Percentiles rank a stretch among this genome's conserved stretches.
phyloP scores from a whole-genome alignment of 2,797 vertebrate species.

The Mastacembelus armatus region DNA sequence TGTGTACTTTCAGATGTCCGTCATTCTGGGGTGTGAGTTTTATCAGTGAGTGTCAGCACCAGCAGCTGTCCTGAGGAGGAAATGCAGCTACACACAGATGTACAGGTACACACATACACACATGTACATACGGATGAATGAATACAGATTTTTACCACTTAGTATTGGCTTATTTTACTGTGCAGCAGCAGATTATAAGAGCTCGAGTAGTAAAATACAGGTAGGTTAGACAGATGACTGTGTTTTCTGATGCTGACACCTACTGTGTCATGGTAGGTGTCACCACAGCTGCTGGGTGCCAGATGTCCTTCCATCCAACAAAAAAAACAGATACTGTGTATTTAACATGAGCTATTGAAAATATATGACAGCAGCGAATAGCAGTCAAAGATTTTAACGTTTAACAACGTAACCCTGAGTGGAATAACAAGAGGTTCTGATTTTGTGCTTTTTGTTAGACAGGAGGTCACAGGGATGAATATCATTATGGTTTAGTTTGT shows the following conservation, averaged over 20 bases:
- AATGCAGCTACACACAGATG: background rate
- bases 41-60: constrained; percentile 46
- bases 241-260: constrained; percentile 15
- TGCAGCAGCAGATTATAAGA: too few relatives aligned
- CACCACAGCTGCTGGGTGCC: background rate
- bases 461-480: too few relatives aligned
- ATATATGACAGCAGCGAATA: too few relatives aligned
- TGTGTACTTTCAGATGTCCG: constrained; percentile 17
- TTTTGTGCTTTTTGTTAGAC: too few relatives aligned
- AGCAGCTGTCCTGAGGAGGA: constrained; percentile 6
- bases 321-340: too few relatives aligned
- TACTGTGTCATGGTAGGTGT: constrained; percentile 21
- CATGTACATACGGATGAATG: background rate
- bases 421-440: too few relatives aligned
- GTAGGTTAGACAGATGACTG: constrained; percentile 4
- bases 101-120: background rate
- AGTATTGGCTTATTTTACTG: too few relatives aligned
- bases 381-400: too few relatives aligned
- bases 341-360: too few relatives aligned
- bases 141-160: too few relatives aligned
- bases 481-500: too few relatives aligned
- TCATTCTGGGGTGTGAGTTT: constrained; percentile 44
- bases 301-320: background rate
- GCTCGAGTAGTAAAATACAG: background rate
- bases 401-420: too few relatives aligned